Evolutionary conservation across 1,140 invertebrate genomes (phyloP).

Genomic region (Meloidogyne exigua): DNA sequence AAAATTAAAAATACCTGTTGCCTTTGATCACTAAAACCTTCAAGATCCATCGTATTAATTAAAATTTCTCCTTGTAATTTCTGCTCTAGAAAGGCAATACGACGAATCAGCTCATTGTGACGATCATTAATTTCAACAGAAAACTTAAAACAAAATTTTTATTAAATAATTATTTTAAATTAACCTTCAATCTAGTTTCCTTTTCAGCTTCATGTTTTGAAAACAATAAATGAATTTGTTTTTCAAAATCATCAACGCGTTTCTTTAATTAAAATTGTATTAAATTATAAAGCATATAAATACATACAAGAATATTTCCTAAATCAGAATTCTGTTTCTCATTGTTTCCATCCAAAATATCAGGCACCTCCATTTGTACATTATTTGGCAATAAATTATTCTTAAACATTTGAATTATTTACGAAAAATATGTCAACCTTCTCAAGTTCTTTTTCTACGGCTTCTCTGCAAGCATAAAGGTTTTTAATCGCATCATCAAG

Average conservation of each 20-base stretch:
- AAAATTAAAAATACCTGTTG: not conserved
- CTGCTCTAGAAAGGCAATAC: not conserved
- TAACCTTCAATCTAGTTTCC: not conserved
- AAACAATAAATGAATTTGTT: not conserved
- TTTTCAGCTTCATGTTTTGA: not conserved
- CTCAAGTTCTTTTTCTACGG: not conserved
- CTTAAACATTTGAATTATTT: not conserved
- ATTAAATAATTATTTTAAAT: too few relatives aligned
- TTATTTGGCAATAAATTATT: not conserved
- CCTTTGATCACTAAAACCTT: not conserved
- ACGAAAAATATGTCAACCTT: not conserved
- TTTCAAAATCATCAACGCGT: not conserved
- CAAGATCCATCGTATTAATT: not conserved
- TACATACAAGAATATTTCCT: not conserved
- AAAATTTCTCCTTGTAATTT: not conserved
- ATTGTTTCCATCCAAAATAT: not conserved
- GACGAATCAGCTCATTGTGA: not conserved
- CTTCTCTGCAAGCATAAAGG: too few relatives aligned
- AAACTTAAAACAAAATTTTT: not conserved
- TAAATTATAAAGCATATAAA: not conserved
- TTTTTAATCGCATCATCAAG: not conserved
- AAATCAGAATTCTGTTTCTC: not conserved
- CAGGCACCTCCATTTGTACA: not conserved
- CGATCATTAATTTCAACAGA: not conserved
- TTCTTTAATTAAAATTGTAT: not conserved